Evolutionary conservation across 2,113 vertebrate genomes (phyloP), one percentile per base, ranked within the genome.

Genomic region (Seriola dumerili): DNA sequence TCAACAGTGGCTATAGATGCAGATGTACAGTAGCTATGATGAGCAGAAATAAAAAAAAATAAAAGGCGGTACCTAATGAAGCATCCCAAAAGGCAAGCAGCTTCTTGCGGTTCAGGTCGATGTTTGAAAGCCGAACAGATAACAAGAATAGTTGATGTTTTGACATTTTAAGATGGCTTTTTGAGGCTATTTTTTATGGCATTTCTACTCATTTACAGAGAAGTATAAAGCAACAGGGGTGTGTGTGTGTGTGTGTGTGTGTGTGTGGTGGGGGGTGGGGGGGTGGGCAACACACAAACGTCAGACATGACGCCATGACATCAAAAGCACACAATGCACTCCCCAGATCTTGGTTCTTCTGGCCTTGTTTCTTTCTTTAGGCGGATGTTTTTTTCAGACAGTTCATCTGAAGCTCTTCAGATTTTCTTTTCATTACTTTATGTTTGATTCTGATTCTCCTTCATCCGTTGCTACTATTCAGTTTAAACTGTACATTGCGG

Each of bases 371-470:
- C 40, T 70, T 36, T n/a, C 21, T 65, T 70, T 63, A 72, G 50
- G 72, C 21, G 19, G 29, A 29, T 29, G 29, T 29, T 29, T 29
- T 29, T 84, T 73, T 76, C 25, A 5, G 7, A 50, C 13, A 61
- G 23, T 54, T 54, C 6, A 55, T 77, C 19, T 59, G 42, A 76
- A 70, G 57, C 59, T 25, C 57, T 58, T 40, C 25, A 57, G 7
- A 73, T 58, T 70, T 72, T 21, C 25, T 61, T 76, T 62, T 84
- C 42, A 83, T 88, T 29, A 34, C 16, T 44, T 21, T n/a, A n/a
- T 10, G 23, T 72, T 44, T 82, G 52, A 83, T 69, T 65, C n/a
- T 44, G 32, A 58, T 42, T 42, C 55, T 66, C 7, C 40, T 61
- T 72, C 29, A 29, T 6, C 59, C 23, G 2, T 36, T 16, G 5